Percentiles rank a stretch among this genome's conserved stretches.
phyloP scores from a whole-genome alignment of 1,140 invertebrate species.

The Artemia franciscana region DNA sequence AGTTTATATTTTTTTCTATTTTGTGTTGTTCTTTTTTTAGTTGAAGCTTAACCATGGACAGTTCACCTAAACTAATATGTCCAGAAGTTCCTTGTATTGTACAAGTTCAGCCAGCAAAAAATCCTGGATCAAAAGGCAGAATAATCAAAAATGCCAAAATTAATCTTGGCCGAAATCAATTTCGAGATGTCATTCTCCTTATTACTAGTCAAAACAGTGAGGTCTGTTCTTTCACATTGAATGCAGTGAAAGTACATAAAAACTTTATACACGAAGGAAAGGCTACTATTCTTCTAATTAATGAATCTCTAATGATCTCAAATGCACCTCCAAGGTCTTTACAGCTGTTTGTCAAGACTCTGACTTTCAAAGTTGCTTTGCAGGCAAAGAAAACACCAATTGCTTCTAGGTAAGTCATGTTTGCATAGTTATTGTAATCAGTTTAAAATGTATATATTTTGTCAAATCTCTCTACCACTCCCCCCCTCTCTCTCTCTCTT shows the following conservation, averaged over 20 bases:
- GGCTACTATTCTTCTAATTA: background rate
- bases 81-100: background rate
- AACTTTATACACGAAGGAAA: background rate
- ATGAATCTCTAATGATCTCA: background rate
- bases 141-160: background rate
- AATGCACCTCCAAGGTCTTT: background rate
- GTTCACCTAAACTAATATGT: background rate
- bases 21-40: no score
- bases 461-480: no score
- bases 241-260: background rate
- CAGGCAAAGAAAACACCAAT: background rate
- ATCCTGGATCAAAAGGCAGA: background rate
- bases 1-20: no score
- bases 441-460: no score
- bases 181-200: background rate
- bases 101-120: background rate
- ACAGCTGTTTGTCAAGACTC: background rate
- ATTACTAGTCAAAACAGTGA: background rate
- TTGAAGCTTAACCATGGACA: background rate
- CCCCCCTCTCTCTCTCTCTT: no score
- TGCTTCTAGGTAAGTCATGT: background rate
- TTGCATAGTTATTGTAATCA: no score
- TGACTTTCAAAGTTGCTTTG: background rate
- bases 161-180: background rate
- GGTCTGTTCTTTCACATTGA: background rate